These are phyloP conservation scores for Guaruba guarouba DNA, from an alignment of 2,113 vertebrate species.

Conservation along the genomic window DNA sequence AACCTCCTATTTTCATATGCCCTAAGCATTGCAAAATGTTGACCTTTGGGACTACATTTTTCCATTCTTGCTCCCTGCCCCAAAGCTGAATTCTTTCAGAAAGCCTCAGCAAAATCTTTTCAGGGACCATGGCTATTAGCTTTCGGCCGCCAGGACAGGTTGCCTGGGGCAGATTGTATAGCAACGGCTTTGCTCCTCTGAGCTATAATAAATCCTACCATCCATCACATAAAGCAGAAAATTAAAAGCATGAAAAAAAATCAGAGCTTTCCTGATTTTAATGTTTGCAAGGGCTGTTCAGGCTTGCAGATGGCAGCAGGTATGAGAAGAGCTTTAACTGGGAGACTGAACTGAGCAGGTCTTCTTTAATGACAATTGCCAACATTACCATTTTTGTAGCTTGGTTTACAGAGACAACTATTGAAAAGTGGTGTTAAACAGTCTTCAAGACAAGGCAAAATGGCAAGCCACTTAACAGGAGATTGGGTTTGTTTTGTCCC, in stretches of 20 bases:
- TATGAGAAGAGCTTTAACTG: not conserved
- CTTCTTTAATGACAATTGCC: not conserved
- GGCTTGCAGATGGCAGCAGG: constrained; percentile 3
- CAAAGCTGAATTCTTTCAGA: constrained; percentile 61
- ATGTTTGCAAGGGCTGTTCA: not conserved
- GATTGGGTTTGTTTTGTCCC: not conserved
- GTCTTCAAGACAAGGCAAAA: not conserved
- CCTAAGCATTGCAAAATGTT: constrained; percentile 46
- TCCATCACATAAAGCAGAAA: constrained; percentile 43
- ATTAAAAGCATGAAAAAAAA: constrained; percentile 1
- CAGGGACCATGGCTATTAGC: constrained; percentile 31
- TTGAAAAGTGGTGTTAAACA: not conserved
- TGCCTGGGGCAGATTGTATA: constrained; percentile 19
- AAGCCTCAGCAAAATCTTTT: constrained; percentile 44
- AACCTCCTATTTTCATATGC: constrained; percentile 20
- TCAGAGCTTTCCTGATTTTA: not conserved
- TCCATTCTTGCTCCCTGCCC: constrained; percentile 36
- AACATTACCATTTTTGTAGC: not conserved
- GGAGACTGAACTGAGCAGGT: not conserved
- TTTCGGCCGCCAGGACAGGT: not conserved
- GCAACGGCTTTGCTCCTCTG: constrained; percentile 15
- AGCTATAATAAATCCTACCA: constrained; percentile 40
- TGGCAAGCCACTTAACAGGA: accelerated
- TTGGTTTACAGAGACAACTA: not conserved
- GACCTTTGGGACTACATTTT: constrained; percentile 62